Evolutionary conservation across 2,888 invertebrate genomes (phyloP), one percentile per base, ranked within the genome.

Genomic region (Seira ritae): DNA sequence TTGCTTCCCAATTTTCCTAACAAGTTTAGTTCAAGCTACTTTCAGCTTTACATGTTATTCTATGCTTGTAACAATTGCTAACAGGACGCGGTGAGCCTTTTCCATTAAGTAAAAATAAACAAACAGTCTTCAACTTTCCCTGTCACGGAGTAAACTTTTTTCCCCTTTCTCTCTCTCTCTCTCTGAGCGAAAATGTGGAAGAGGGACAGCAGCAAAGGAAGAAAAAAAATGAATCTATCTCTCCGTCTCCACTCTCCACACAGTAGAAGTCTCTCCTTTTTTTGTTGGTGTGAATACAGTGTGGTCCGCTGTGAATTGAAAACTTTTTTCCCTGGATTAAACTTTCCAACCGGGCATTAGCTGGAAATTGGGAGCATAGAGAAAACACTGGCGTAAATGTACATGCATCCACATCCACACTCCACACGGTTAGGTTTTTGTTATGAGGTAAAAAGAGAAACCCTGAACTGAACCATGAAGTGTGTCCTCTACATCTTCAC

Each of bases 21-120:
- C 79, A 65, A 79, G 79, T 72, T 79, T 79, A 79, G 71, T 62
- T n/a, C 73, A 17, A 37, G 62, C 62, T 74, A 62, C 62, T 74
- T 37, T 74, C 65, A 22, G n/a, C 62, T 62, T 73, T 62, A 37
- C 62, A 65, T 50, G 42, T 22, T 24, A 22, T 24, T 60, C 23
- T 24, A 37, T 65, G 55, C 37, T 15, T 37, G 65, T 62, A 62
- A 62, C 62, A 62, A 62, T 62, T 62, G 62, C 62, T 62, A 62
- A 62, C 62, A 62, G 62, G 22, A 62, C 62, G 62, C 62, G 62
- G 62, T 62, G 62, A 62, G 62, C 62, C 68, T 42, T 73, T 68
- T 80, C 73, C 72, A 80, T 80, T 80, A 80, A 80, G 80, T 73
- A 80, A 80, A 80, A 80, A 80, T 80, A 73, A 80, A 80, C 80